Percentiles rank a stretch among this genome's conserved stretches.
phyloP scores from a whole-genome alignment of 2,797 vertebrate genomes.

The Cygnus olor region DNA sequence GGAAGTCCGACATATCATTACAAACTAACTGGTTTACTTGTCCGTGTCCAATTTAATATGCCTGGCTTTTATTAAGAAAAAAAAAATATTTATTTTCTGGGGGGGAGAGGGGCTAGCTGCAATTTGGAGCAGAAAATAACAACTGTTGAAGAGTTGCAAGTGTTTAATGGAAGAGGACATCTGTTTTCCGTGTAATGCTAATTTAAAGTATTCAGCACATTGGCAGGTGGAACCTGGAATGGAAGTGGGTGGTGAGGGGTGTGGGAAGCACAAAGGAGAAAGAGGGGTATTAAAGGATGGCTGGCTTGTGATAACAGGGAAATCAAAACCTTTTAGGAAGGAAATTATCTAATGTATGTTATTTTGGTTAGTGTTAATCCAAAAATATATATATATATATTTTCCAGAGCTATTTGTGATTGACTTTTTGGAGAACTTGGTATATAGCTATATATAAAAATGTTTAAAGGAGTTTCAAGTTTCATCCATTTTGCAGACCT shows the following conservation, averaged over 20 bases:
- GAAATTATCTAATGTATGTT: neutral
- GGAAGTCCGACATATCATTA: slow-evolving; percentile 26
- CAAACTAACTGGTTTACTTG: slow-evolving; percentile 58
- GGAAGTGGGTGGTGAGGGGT: neutral
- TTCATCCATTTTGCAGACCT: neutral
- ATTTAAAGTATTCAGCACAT: neutral
- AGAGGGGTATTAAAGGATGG: neutral
- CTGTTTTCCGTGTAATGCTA: neutral
- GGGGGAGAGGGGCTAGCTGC: neutral
- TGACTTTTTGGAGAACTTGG: neutral
- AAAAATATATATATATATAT: neutral
- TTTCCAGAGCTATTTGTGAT: neutral
- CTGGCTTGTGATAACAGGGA: neutral
- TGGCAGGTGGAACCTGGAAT: neutral
- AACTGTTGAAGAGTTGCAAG: neutral
- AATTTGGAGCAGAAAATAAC: neutral
- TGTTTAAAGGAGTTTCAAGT: neutral
- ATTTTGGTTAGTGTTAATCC: neutral
- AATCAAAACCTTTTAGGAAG: neutral
- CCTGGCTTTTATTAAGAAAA: neutral
- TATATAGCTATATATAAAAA: neutral
- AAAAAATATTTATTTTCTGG: neutral
- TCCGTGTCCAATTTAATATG: neutral
- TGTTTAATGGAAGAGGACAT: neutral
- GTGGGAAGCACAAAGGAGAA: neutral